Percentiles rank a stretch among this genome's conserved stretches.
Conservation (phyloP, 2,888 invertebrate species). For the Cecidostiba fungosa region DNA sequence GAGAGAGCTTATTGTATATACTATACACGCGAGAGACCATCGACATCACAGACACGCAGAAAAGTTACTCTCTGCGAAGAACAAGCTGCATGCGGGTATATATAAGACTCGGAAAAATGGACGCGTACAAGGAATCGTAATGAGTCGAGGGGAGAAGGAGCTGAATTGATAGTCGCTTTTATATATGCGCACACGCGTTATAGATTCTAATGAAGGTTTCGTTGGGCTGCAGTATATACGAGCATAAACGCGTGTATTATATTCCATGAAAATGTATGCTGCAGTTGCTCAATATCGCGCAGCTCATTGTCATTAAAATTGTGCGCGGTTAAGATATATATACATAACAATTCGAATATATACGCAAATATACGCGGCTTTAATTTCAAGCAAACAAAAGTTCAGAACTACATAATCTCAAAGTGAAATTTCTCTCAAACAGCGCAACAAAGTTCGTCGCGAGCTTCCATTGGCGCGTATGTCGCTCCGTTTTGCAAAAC, state of each 20-base stretch:
- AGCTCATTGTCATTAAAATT: not conserved
- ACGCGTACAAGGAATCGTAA: conserved; percentile 9
- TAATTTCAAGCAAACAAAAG: not conserved
- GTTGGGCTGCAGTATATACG: not conserved
- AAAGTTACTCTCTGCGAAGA: conserved; percentile 11
- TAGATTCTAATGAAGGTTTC: conserved; percentile 13
- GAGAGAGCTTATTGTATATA: not conserved
- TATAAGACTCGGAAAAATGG: conserved; percentile 5
- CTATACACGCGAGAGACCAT: not conserved
- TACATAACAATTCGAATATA: not conserved
- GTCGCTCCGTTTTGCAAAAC: not conserved
- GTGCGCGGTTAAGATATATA: not conserved
- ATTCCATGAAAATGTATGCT: not conserved
- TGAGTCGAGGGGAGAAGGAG: not conserved
- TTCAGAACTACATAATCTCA: not conserved
- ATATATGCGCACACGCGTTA: not conserved
- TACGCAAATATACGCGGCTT: not conserved
- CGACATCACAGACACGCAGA: not conserved
- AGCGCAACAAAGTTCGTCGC: not conserved
- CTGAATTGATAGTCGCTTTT: not conserved
- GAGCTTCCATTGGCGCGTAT: not conserved
- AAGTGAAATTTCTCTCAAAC: not conserved
- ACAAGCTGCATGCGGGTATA: not conserved
- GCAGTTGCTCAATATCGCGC: not conserved
- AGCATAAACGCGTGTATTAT: too few species aligned